Percentiles rank a stretch among this genome's conserved stretches.
Conservation (phyloP, 2,888 invertebrate genomes). For the Drosophila multiciliata region DNA sequence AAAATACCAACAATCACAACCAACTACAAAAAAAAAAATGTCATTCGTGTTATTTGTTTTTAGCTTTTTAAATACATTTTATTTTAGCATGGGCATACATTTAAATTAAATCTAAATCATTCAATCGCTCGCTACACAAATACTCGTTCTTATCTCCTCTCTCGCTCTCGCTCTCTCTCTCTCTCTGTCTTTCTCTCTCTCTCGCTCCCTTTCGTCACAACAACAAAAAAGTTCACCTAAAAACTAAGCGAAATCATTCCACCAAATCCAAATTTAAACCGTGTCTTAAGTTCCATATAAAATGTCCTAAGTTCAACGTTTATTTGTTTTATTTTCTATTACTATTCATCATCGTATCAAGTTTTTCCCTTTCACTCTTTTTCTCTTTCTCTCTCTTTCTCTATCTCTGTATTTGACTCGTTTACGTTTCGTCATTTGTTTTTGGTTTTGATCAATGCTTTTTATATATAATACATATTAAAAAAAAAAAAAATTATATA, state of each 20-base stretch:
- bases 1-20: slow-evolving; percentile 65
- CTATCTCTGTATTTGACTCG: slow-evolving; percentile 8
- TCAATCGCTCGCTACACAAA: slow-evolving; percentile 49
- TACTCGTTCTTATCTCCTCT: slow-evolving; percentile 27
- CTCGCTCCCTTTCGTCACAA: slow-evolving; percentile 62
- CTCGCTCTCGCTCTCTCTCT: slow-evolving; percentile 3
- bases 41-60: slow-evolving; percentile 18
- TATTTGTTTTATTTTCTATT: slow-evolving; percentile 1
- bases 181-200: slow-evolving; percentile 12
- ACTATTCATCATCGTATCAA: slow-evolving; percentile 33
- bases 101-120: slow-evolving; percentile 18
- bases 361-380: slow-evolving; percentile 29
- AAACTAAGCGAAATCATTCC: slow-evolving; percentile 51
- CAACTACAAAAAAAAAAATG: slow-evolving; percentile 1
- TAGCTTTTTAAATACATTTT: background rate
- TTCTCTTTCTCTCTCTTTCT: slow-evolving; percentile 23
- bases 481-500: slow-evolving; percentile 21
- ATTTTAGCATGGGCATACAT: slow-evolving; percentile 42
- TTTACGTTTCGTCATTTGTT: slow-evolving; percentile 48
- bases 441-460: slow-evolving; percentile 67
- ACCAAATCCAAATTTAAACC: slow-evolving; percentile 41
- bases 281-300: slow-evolving; percentile 15
- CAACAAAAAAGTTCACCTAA: slow-evolving; percentile 83
- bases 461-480: slow-evolving; percentile 51
- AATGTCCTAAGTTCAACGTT: background rate